Evolutionary conservation across 2,888 invertebrate species (phyloP).

Genomic region (Lysandra bellargus): DNA sequence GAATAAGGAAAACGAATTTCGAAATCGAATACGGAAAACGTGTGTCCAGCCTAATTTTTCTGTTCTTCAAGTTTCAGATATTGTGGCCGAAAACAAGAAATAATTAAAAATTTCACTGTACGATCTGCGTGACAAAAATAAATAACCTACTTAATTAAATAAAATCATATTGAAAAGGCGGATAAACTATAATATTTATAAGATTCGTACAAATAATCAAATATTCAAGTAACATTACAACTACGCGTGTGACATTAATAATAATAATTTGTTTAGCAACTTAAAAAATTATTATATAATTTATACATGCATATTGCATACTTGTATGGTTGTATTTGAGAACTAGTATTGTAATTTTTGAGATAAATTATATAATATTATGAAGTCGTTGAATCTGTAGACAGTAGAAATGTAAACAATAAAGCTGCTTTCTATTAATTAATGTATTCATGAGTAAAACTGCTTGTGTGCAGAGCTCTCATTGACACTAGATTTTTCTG

Average conservation of each 20-base stretch:
- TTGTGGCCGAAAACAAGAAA: not conserved
- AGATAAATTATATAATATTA: too few relatives aligned
- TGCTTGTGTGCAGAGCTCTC: not conserved
- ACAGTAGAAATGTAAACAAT: too few relatives aligned
- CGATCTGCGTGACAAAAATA: not conserved
- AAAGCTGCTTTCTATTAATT: too few relatives aligned
- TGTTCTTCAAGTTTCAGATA: not conserved
- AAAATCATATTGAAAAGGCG: constrained; percentile 14
- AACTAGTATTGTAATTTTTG: not conserved
- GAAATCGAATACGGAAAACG: too few relatives aligned
- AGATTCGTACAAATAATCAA: constrained; percentile 13
- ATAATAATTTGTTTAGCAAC: not conserved
- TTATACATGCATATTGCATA: not conserved
- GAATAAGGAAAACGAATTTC: too few relatives aligned
- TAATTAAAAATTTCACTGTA: not conserved
- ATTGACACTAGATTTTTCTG: not conserved
- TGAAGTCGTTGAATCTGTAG: too few relatives aligned
- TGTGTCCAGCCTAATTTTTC: not conserved
- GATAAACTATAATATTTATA: constrained; percentile 26
- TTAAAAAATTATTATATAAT: not conserved
- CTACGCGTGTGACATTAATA: not conserved
- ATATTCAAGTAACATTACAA: not conserved
- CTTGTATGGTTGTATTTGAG: not conserved
- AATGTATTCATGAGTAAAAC: too few relatives aligned
- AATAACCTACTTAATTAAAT: constrained; percentile 5